Percentiles rank a stretch among this genome's conserved stretches.
Evolutionary conservation across 1,140 invertebrate genomes (phyloP).

Genomic region (Drusus annulatus): DNA sequence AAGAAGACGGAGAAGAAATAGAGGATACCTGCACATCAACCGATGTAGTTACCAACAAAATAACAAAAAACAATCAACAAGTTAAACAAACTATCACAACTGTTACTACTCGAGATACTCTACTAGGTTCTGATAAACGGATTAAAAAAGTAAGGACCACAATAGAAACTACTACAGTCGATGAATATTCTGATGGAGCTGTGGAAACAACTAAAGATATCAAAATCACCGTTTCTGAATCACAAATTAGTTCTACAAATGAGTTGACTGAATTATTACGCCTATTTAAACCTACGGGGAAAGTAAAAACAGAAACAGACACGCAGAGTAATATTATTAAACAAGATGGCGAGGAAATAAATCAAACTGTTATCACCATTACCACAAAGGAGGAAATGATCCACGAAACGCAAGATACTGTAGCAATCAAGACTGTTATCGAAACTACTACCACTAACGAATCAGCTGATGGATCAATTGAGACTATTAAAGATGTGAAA

Average conservation of each 20-base stretch:
- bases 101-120: constrained; percentile 68
- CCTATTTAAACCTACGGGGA: constrained; percentile 65
- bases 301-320: constrained; percentile 66
- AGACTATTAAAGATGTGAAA: constrained; percentile 69
- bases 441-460: constrained; percentile 69
- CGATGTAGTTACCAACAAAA: constrained; percentile 65
- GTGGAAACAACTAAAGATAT: constrained; percentile 71
- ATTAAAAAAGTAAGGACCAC: constrained; percentile 68
- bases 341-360: constrained; percentile 64
- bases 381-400: constrained; percentile 69
- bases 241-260: constrained; percentile 68
- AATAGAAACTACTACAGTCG: constrained; percentile 69
- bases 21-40: constrained; percentile 66
- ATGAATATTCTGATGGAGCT: constrained; percentile 69
- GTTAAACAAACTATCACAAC: constrained; percentile 68
- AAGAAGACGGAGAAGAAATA: constrained; percentile 64
- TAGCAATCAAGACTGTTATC: constrained; percentile 69
- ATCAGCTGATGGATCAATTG: constrained; percentile 65
- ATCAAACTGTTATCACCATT: constrained; percentile 66
- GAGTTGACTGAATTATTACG: constrained; percentile 66
- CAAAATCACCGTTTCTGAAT: constrained; percentile 71
- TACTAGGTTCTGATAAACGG: constrained; percentile 65
- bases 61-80: constrained; percentile 62
- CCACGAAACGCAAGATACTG: constrained; percentile 64
- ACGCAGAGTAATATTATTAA: constrained; percentile 65